These are phyloP conservation scores for Amyelois transitella DNA, from an alignment of 1,140 invertebrate genomes.

Conservation along the genomic window DNA sequence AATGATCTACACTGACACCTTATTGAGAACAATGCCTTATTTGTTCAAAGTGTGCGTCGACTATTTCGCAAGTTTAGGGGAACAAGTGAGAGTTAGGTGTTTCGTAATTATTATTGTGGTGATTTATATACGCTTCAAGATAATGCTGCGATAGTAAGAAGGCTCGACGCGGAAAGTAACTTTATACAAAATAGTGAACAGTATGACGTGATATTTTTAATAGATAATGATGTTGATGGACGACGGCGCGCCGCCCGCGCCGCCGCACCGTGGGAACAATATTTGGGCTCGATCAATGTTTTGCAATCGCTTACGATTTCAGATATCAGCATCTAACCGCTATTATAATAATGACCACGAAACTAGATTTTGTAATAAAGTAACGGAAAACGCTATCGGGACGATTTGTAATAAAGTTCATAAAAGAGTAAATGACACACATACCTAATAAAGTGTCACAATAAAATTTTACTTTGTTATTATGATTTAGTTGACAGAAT, in stretches of 20 bases:
- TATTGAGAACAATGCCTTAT: background rate
- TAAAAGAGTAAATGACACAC: background rate
- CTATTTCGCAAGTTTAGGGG: slow-evolving; percentile 45
- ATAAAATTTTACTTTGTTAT: no score
- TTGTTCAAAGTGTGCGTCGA: slow-evolving; percentile 12
- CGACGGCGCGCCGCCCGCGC: slow-evolving; percentile 49
- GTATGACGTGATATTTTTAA: slow-evolving; percentile 73
- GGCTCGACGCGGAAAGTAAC: slow-evolving; percentile 45
- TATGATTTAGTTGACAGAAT: no score
- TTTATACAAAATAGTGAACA: slow-evolving; percentile 69
- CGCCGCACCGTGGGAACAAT: slow-evolving; percentile 61
- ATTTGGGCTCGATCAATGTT: slow-evolving; percentile 48
- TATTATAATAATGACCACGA: slow-evolving; percentile 23
- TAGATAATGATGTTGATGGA: slow-evolving; percentile 71
- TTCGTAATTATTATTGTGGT: slow-evolving; percentile 55
- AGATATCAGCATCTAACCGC: slow-evolving; percentile 33
- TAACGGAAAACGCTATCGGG: background rate
- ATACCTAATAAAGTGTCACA: background rate
- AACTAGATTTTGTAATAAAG: slow-evolving; percentile 3
- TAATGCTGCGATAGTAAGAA: slow-evolving; percentile 47
- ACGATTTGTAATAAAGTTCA: background rate
- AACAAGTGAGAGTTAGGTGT: slow-evolving; percentile 45
- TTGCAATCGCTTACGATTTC: slow-evolving; percentile 51
- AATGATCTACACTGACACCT: background rate
- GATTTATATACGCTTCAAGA: slow-evolving; percentile 64